phyloP scores from a whole-genome alignment of 2,888 invertebrate genomes.

The Sialis lutaria region DNA sequence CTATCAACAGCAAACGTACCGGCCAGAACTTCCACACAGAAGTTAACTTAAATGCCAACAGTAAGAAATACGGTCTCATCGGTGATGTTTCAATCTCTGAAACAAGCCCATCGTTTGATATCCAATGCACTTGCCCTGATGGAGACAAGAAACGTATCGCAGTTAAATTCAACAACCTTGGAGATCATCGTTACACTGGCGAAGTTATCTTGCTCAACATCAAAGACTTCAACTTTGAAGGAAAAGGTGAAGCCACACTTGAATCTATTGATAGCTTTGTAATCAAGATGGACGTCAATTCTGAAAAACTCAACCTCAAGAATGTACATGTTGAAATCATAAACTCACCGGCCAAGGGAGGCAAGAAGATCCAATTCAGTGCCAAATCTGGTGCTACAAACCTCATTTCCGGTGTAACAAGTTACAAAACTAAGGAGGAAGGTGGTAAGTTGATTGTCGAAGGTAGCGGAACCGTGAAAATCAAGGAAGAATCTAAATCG shows the following conservation, averaged over 20 bases:
- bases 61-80: constrained; percentile 36
- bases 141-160: constrained; percentile 23
- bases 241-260: constrained; percentile 33
- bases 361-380: constrained; percentile 42
- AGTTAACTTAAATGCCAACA: constrained; percentile 33
- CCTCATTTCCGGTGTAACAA: constrained; percentile 52
- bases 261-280: constrained; percentile 45
- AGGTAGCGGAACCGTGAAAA: constrained; percentile 53
- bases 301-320: constrained; percentile 42
- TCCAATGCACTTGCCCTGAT: constrained; percentile 35
- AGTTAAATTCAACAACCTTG: constrained; percentile 27
- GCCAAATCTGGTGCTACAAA: constrained; percentile 46
- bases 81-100: constrained; percentile 33
- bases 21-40: constrained; percentile 20
- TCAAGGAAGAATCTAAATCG: constrained; percentile 47
- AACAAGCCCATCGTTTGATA: constrained; percentile 33
- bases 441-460: constrained; percentile 54
- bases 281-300: constrained; percentile 40
- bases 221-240: constrained; percentile 31
- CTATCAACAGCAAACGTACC: constrained; percentile 27
- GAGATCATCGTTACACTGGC: constrained; percentile 38
- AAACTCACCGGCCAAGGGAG: constrained; percentile 39
- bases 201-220: constrained; percentile 34
- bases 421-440: constrained; percentile 51
- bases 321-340: constrained; percentile 44